Percentiles rank a stretch among this genome's conserved stretches.
Conservation (phyloP, 2,113 vertebrate genomes). For the Lasiurus cinereus region DNA sequence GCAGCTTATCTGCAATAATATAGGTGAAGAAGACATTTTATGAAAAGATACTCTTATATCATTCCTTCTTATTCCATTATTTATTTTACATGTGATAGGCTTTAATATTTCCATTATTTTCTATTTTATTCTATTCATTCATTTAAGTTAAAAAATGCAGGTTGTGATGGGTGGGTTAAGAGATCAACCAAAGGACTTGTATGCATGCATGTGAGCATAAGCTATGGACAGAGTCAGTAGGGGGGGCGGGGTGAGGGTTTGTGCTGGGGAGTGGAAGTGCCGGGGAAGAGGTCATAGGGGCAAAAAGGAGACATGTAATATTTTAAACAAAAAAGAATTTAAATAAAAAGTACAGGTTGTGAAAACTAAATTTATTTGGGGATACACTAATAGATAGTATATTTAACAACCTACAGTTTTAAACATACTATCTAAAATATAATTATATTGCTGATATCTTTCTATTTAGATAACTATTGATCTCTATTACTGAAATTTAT, state of each 20-base stretch:
- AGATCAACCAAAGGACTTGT: too few species aligned
- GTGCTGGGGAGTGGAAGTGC: too few species aligned
- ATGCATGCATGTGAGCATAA: too few species aligned
- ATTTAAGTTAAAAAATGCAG: conserved; percentile 13
- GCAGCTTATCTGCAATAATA: too few species aligned
- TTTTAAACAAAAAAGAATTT: too few species aligned
- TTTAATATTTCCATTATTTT: background rate
- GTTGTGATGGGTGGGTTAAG: background rate
- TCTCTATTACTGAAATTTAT: background rate
- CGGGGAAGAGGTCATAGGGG: too few species aligned
- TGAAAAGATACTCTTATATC: background rate
- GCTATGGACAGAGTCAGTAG: too few species aligned
- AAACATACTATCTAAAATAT: conserved; percentile 46
- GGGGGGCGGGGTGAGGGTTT: too few species aligned
- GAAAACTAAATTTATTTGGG: background rate
- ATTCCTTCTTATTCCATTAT: too few species aligned
- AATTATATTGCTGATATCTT: conserved; percentile 3
- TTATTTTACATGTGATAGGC: background rate
- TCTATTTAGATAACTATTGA: background rate
- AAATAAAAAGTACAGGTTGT: background rate
- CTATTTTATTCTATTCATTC: background rate
- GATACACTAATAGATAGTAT: background rate
- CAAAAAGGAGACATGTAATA: too few species aligned
- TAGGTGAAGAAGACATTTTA: conserved; percentile 15
- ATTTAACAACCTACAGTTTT: background rate